Conservation (phyloP, 2,888 invertebrate genomes). For the Parthenolecanium corni region DNA sequence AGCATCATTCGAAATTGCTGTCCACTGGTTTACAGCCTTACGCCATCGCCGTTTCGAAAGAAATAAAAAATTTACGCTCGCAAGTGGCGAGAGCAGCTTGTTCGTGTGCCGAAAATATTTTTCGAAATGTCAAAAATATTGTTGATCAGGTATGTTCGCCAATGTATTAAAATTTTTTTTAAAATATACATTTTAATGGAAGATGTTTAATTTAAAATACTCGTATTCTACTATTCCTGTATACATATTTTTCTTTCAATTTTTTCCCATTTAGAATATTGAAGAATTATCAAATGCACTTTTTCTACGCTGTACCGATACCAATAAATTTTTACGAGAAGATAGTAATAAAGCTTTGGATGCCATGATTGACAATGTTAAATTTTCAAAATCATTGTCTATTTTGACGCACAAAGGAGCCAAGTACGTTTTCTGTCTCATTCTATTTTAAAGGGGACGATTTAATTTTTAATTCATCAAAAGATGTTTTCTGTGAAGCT, state of each 20-base stretch:
- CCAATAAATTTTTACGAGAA: conserved; percentile 80
- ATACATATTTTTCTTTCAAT: no score
- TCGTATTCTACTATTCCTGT: no score
- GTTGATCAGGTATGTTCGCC: conserved; percentile 45
- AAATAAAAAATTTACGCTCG: conserved; percentile 81
- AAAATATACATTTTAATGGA: no score
- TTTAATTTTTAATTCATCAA: no score
- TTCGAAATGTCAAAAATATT: conserved; percentile 46
- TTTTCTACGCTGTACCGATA: conserved; percentile 81
- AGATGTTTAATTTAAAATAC: no score
- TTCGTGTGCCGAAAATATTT: conserved; percentile 66
- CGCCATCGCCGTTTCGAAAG: conserved; percentile 55
- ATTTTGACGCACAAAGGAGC: conserved; percentile 59
- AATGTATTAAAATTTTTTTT: no score
- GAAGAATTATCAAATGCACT: conserved; percentile 73
- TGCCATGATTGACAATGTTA: conserved; percentile 65
- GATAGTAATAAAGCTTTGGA: conserved; percentile 76
- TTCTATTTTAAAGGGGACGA: no score
- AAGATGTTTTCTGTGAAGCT: no score
- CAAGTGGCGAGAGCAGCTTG: conserved; percentile 86
- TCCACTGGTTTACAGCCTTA: conserved; percentile 51
- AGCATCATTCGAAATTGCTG: conserved; percentile 51
- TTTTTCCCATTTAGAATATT: conserved; percentile 51
- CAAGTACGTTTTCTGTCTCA: no score
- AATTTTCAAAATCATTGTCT: conserved; percentile 53